phyloP scores from a whole-genome alignment of 2,113 vertebrate genomes.

The Ictalurus furcatus region DNA sequence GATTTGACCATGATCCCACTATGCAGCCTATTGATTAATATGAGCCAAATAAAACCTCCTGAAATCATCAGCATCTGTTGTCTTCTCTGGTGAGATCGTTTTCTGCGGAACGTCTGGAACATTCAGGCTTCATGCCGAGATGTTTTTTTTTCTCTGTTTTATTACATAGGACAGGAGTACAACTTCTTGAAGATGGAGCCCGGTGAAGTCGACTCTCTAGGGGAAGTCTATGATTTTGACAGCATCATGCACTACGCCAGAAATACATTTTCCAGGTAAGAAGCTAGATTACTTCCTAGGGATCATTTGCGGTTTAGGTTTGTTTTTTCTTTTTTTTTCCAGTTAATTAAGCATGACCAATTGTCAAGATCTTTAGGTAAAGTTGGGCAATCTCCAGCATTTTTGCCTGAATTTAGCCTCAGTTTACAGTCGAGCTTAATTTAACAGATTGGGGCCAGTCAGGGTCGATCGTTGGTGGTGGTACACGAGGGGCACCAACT shows the following conservation, averaged over 20 bases:
- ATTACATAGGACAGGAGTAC: constrained; percentile 89
- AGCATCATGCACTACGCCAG: constrained; percentile 99
- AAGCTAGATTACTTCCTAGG: constrained; percentile 38
- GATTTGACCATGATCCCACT: not conserved
- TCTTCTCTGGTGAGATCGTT: not conserved
- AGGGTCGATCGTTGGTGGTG: not conserved
- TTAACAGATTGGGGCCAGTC: not conserved
- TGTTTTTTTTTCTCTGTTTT: not conserved
- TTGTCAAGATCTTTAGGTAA: not conserved
- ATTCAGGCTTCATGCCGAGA: not conserved
- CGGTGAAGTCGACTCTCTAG: constrained; percentile 96
- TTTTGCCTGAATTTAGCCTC: not conserved
- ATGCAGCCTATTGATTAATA: not conserved
- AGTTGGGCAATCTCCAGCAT: not conserved
- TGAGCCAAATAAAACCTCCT: not conserved
- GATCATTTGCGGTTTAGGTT: not conserved
- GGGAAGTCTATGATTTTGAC: constrained; percentile 96
- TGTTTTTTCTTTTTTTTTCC: too few species aligned
- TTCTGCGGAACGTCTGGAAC: not conserved
- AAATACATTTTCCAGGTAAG: constrained; percentile 99
- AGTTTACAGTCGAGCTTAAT: not conserved
- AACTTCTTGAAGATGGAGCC: constrained; percentile 99
- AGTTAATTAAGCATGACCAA: not conserved
- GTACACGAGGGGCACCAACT: not conserved
- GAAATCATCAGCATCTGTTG: constrained; percentile 2